Evolutionary conservation across 1,140 invertebrate genomes (phyloP), one percentile per base, ranked within the genome.

Genomic region (Agraylea sexmaculata): DNA sequence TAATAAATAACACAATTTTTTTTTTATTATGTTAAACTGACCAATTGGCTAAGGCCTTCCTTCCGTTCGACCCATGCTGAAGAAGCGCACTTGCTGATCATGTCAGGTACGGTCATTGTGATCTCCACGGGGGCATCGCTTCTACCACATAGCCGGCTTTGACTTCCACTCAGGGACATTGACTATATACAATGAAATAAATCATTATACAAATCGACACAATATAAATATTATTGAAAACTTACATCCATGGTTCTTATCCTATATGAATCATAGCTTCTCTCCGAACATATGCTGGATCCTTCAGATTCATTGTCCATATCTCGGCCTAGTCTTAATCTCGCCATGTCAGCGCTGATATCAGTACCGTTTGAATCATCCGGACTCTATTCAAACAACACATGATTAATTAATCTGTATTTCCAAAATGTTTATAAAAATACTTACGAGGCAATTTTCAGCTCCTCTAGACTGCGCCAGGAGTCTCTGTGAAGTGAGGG

Each of bases 231-330:
- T 25, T 6, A 25, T 6, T 28, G 38, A 50, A 46, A 34, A 77
- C 83, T 80, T 65, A 89, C 85, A 70, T 92, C 86, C 43, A 74
- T 78, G 11, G 77, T 75, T 55, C 82, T 68, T n/a, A n/a, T n/a
- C 33, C 81, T 72, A 44, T 78, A 85, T 7, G 85, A 89, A 54
- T 89, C 87, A 51, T 83, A 80, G 18, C 87, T 92, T 4, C 87
- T 66, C 53, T 96, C 90, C 1, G 90, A 94, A 58, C 89, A 93
- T 31, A 94, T 79, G 57, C 88, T 93, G 22, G 90, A 95, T 2
- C 88, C 91, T 59, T 96, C 92, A 31, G 88, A 93, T 42, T 88
- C 84, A 56, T 91, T 87, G 23, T 86, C 87, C 38, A 88, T 83
- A 53, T 88, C 84, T 0, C 76, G 65, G 31, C 65, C 64, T 27